Evolutionary conservation across 2,797 vertebrate species (phyloP).

Genomic region (Columba guinea): DNA sequence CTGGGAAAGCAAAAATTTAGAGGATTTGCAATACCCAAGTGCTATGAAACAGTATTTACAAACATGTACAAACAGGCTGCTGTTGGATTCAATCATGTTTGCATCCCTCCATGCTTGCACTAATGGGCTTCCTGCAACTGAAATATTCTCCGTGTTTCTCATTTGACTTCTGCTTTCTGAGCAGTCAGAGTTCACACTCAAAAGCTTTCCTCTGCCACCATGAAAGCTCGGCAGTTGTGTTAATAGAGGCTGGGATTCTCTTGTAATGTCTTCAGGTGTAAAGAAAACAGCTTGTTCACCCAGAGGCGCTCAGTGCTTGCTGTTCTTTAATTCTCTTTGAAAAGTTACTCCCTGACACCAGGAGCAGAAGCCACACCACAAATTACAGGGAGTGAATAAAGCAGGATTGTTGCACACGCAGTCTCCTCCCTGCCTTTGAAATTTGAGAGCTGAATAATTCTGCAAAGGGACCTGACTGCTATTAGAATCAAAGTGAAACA

Average conservation of each 20-base stretch:
- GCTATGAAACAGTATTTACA: conserved; percentile 8
- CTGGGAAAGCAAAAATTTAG: conserved; percentile 14
- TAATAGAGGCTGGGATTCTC: conserved; percentile 43
- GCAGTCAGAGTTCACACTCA: conserved; percentile 15
- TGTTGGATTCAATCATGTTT: not conserved
- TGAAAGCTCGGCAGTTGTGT: conserved; percentile 2
- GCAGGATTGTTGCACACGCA: not conserved
- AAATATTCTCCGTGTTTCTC: conserved; percentile 1
- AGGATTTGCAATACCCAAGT: conserved; percentile 25
- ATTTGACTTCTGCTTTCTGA: conserved; percentile 41
- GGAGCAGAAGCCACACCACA: conserved; percentile 46
- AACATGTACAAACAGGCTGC: conserved; percentile 48
- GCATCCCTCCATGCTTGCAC: not conserved
- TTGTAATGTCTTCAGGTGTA: conserved; percentile 57
- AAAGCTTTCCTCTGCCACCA: conserved; percentile 42
- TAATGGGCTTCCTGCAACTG: conserved; percentile 36
- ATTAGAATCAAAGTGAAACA: not conserved
- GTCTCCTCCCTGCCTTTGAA: conserved; percentile 56
- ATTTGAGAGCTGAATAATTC: conserved; percentile 29
- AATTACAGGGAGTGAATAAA: conserved; percentile 58
- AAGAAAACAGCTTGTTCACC: conserved; percentile 62
- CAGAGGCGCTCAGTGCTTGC: conserved; percentile 38
- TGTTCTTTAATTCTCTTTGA: conserved; percentile 55
- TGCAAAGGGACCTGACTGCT: not conserved
- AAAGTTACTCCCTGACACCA: conserved; percentile 28